phyloP scores from a whole-genome alignment of 2,888 invertebrate genomes.

The Ypsolopha scabrella region DNA sequence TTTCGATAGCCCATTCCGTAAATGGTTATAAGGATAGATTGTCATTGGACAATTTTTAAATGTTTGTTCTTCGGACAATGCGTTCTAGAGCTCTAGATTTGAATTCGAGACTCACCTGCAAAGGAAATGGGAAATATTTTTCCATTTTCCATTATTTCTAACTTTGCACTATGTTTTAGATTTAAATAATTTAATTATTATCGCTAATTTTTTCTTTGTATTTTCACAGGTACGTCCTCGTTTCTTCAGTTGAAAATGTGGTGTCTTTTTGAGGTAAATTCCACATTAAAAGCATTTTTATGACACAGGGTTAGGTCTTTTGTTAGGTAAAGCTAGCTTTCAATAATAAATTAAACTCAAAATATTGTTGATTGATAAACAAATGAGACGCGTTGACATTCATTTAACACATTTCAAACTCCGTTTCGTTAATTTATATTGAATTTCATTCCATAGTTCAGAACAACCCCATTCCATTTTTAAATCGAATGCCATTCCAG shows the following conservation, averaged over 20 bases:
- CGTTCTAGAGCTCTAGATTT: constrained; percentile 1
- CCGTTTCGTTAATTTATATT: constrained; percentile 63
- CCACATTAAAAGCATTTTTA: neutral
- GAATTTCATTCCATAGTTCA: constrained; percentile 48
- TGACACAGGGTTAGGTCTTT: no score
- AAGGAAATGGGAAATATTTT: no score
- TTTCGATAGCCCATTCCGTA: constrained; percentile 30
- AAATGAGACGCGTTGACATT: constrained; percentile 8
- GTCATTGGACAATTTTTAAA: constrained; percentile 3
- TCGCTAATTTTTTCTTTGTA: constrained; percentile 16
- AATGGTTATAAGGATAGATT: constrained; percentile 14
- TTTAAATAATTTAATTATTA: neutral
- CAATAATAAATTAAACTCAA: no score
- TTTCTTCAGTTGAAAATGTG: constrained; percentile 32
- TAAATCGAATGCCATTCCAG: constrained; percentile 44
- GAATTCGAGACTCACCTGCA: neutral
- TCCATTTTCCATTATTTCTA: no score
- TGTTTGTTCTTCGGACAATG: neutral
- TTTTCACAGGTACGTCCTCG: constrained; percentile 40
- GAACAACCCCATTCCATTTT: constrained; percentile 27
- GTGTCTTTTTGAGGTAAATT: constrained; percentile 49
- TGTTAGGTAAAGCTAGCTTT: no score
- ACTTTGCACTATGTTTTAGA: neutral
- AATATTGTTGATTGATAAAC: neutral
- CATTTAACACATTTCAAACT: constrained; percentile 29